These are phyloP conservation scores for Drosophila jambulina DNA, from an alignment of 1,140 invertebrate species.

Conservation along the genomic window DNA sequence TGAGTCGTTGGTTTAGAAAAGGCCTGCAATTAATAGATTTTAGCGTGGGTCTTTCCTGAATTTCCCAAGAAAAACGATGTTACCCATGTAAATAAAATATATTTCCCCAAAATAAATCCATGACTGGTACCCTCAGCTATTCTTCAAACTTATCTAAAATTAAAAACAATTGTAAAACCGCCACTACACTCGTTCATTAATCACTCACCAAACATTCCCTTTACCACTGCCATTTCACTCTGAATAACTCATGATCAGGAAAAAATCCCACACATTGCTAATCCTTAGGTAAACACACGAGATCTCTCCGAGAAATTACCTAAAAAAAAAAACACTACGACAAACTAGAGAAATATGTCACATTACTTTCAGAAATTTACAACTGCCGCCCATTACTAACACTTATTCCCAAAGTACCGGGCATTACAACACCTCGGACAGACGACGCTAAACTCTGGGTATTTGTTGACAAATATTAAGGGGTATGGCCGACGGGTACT, in stretches of 20 bases:
- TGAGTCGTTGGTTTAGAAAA: too few relatives aligned
- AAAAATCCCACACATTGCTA: constrained; percentile 77
- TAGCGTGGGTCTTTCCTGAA: too few relatives aligned
- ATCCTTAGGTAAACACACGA: constrained; percentile 61
- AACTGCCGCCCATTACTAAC: constrained; percentile 44
- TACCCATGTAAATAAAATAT: too few relatives aligned
- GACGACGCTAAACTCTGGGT: constrained; percentile 71
- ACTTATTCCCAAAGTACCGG: constrained; percentile 34
- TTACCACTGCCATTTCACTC: constrained; percentile 18
- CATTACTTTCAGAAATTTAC: constrained; percentile 76
- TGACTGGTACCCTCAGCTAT: neutral
- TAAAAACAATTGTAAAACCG: constrained; percentile 24
- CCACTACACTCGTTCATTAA: constrained; percentile 61
- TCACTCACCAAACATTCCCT: constrained; percentile 43
- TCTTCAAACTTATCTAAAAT: neutral
- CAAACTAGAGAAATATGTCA: constrained; percentile 61
- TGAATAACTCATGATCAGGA: constrained; percentile 21
- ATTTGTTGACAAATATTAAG: constrained; percentile 76
- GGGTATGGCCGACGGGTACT: constrained; percentile 21
- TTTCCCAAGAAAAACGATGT: neutral
- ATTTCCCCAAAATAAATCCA: neutral
- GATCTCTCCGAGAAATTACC: constrained; percentile 31
- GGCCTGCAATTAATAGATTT: too few relatives aligned
- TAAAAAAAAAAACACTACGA: constrained; percentile 2
- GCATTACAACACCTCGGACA: constrained; percentile 76